Conservation (phyloP, 2,797 vertebrate species). For the Phoxinus dragarum region DNA sequence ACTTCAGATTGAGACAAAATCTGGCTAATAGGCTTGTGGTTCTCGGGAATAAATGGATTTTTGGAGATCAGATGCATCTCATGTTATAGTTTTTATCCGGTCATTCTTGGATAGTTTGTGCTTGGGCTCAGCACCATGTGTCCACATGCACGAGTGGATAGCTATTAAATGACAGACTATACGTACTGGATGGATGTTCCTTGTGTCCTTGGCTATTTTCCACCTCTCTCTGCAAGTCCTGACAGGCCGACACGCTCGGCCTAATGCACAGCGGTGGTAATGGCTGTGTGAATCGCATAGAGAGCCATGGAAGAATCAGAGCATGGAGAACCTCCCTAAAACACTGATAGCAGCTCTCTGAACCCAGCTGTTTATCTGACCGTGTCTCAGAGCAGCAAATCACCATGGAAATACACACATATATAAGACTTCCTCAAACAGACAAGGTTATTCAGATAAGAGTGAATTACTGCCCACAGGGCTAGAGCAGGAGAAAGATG, state of each 20-base stretch:
- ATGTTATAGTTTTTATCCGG: not conserved
- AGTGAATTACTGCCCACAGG: slow-evolving; percentile 37
- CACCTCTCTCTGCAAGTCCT: slow-evolving; percentile 35
- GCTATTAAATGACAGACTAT: slow-evolving; percentile 8
- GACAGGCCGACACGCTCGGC: not conserved
- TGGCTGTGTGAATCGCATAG: slow-evolving; percentile 15
- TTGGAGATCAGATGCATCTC: slow-evolving; percentile 1
- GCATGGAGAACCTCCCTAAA: slow-evolving; percentile 33
- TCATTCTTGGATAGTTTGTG: not conserved
- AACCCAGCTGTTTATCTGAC: slow-evolving; percentile 39
- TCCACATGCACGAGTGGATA: not conserved
- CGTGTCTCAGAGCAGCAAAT: slow-evolving; percentile 38
- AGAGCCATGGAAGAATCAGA: slow-evolving; percentile 29
- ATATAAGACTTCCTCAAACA: slow-evolving; percentile 37
- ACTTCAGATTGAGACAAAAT: not conserved
- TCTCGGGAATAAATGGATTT: not conserved
- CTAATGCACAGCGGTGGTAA: slow-evolving; percentile 39
- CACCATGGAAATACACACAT: slow-evolving; percentile 39
- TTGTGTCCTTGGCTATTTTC: not conserved
- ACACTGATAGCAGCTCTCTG: slow-evolving; percentile 26
- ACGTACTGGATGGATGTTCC: not conserved
- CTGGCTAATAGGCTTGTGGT: not conserved
- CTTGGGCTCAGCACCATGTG: not conserved
- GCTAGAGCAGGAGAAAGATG: slow-evolving; percentile 20
- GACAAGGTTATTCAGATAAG: slow-evolving; percentile 52